A percentile compares a stretch with the other conserved stretches of the same genome.
phyloP scores from a whole-genome alignment of 2,797 vertebrate species.

The Luscinia megarhynchos region DNA sequence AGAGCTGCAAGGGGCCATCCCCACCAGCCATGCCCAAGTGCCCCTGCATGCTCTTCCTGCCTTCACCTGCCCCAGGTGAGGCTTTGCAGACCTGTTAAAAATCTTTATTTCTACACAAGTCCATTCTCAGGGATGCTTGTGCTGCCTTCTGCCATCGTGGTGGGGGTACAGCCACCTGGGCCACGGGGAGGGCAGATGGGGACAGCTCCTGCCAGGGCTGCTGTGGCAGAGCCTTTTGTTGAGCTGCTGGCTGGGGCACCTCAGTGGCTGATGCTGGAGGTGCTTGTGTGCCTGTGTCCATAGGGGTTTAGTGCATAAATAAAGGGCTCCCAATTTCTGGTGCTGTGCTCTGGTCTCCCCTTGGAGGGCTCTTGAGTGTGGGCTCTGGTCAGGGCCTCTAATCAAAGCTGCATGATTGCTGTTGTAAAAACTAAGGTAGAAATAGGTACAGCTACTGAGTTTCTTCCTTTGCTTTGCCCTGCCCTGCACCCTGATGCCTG shows the following conservation, averaged over 20 bases:
- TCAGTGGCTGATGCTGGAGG: neutral
- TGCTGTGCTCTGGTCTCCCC: neutral
- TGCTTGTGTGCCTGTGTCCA: neutral
- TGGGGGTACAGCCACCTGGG: neutral
- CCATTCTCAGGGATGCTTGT: neutral
- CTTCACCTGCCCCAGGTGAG: neutral
- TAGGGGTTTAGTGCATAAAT: neutral
- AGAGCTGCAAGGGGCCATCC: neutral
- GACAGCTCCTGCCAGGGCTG: neutral
- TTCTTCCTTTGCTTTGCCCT: neutral
- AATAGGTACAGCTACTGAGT: neutral
- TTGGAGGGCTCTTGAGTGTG: neutral
- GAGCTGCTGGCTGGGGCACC: neutral
- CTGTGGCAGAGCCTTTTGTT: neutral
- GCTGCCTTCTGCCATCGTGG: rapidly evolving
- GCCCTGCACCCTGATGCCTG: neutral
- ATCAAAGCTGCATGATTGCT: neutral
- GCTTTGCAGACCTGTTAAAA: neutral
- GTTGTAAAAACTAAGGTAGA: neutral
- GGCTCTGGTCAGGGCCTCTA: neutral
- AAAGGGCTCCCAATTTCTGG: neutral
- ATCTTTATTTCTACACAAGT: neutral
- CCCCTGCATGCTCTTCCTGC: neutral
- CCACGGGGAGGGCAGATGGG: neutral
- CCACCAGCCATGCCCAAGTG: neutral